Conservation (phyloP, 2,797 vertebrate genomes). For the Rhyacichthys aspro region DNA sequence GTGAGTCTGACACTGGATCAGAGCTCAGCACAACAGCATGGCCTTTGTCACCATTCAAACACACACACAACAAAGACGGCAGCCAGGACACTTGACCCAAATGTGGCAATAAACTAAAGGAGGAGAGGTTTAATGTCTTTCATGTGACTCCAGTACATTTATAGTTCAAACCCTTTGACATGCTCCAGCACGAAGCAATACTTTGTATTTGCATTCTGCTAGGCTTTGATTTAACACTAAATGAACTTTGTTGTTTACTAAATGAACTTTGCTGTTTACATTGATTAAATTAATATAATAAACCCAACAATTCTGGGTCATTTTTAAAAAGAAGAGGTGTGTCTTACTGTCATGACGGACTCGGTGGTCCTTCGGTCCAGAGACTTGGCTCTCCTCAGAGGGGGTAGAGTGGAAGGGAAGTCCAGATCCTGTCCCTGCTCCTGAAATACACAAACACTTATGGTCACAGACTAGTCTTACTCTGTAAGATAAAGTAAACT, state of each 20-base stretch:
- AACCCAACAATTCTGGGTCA: too few relatives aligned
- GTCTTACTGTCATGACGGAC: conserved; percentile 83
- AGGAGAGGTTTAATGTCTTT: conserved; percentile 17
- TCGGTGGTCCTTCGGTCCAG: conserved; percentile 85
- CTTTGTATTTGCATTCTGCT: too few relatives aligned
- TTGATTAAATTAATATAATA: too few relatives aligned
- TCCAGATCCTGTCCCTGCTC: conserved; percentile 72
- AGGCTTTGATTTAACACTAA: too few relatives aligned
- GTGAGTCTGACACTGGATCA: conserved; percentile 60
- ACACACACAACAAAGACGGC: conserved; percentile 24
- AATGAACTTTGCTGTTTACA: too few relatives aligned
- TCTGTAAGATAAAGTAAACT: too few relatives aligned
- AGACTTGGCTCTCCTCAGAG: conserved; percentile 84
- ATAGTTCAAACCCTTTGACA: too few relatives aligned
- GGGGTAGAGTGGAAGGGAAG: conserved; percentile 79
- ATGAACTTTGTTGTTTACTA: too few relatives aligned
- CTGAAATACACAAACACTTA: conserved; percentile 51
- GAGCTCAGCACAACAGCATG: conserved; percentile 66
- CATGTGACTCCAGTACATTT: not conserved
- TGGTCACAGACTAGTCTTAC: not conserved
- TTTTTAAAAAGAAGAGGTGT: too few relatives aligned
- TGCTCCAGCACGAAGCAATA: too few relatives aligned
- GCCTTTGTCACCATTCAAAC: conserved; percentile 57
- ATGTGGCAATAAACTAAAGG: too few relatives aligned
- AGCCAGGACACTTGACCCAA: too few relatives aligned